These are phyloP conservation scores for Galerucella calmariensis DNA, from an alignment of 2,888 invertebrate genomes.

Conservation along the genomic window DNA sequence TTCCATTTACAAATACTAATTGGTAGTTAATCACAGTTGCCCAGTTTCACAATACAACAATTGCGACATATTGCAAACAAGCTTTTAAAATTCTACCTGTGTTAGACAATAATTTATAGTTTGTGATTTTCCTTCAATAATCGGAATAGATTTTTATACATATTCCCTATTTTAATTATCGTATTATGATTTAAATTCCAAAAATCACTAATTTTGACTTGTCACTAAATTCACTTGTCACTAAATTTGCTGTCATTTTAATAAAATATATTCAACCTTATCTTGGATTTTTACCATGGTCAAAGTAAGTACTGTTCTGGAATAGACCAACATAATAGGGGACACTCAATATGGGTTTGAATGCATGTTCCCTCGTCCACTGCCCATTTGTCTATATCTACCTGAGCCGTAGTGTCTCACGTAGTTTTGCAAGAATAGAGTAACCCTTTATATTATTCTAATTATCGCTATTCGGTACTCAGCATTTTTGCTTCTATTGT, in stretches of 20 bases:
- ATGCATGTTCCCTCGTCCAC: slow-evolving; percentile 45
- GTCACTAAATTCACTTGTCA: no score
- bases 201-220: no score
- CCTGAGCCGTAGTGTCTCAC: slow-evolving; percentile 51
- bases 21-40: not conserved
- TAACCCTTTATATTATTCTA: slow-evolving; percentile 40
- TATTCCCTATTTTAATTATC: no score
- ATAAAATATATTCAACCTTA: no score
- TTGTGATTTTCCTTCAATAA: no score
- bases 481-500: slow-evolving; percentile 25
- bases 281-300: not conserved
- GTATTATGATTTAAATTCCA: no score
- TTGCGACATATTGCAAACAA: slow-evolving; percentile 6
- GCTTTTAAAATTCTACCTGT: not conserved
- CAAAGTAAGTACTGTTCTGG: slow-evolving; percentile 23
- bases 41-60: not conserved
- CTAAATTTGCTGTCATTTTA: no score
- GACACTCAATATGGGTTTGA: slow-evolving; percentile 39
- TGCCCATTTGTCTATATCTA: slow-evolving; percentile 46
- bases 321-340: slow-evolving; percentile 38
- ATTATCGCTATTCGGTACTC: slow-evolving; percentile 35
- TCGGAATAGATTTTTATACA: no score
- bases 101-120: not conserved
- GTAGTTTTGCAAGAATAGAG: slow-evolving; percentile 57
- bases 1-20: not conserved